A percentile compares a stretch with the other conserved stretches of the same genome.
Conservation (phyloP, 2,888 invertebrate genomes). For the Nowickia ferox region DNA sequence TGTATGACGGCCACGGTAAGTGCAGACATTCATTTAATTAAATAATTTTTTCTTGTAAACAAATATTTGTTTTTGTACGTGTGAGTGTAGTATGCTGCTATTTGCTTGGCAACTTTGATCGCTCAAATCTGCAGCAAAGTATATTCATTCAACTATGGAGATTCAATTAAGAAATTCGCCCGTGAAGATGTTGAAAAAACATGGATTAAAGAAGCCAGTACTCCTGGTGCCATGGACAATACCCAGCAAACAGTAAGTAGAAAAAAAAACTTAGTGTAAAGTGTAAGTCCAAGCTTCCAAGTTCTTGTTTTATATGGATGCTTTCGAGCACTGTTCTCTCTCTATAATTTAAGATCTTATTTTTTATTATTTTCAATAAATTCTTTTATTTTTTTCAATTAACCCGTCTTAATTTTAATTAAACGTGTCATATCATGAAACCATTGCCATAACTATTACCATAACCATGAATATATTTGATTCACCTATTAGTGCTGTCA, state of each 20-base stretch:
- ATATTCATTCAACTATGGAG: conserved; percentile 85
- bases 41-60: not conserved
- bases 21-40: conserved; percentile 46
- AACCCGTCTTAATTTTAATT: no score
- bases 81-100: conserved; percentile 86
- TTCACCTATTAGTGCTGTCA: no score
- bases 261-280: not conserved
- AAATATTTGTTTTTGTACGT: not conserved
- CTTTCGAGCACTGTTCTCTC: no score
- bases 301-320: no score
- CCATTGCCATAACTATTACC: no score
- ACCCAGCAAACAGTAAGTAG: conserved; percentile 77
- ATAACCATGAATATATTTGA: no score
- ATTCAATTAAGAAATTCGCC: conserved; percentile 84
- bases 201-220: conserved; percentile 79
- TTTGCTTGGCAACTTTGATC: conserved; percentile 88
- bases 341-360: no score
- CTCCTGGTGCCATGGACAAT: conserved; percentile 77
- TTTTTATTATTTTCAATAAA: no score
- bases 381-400: no score
- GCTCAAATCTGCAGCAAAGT: conserved; percentile 88
- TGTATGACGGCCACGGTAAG: conserved; percentile 78
- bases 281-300: no score
- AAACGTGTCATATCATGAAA: no score
- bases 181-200: conserved; percentile 84